Percentiles rank a stretch among this genome's conserved stretches.
Evolutionary conservation across 1,140 invertebrate species (phyloP).

Genomic region (Zaprionus kolodkinae): DNA sequence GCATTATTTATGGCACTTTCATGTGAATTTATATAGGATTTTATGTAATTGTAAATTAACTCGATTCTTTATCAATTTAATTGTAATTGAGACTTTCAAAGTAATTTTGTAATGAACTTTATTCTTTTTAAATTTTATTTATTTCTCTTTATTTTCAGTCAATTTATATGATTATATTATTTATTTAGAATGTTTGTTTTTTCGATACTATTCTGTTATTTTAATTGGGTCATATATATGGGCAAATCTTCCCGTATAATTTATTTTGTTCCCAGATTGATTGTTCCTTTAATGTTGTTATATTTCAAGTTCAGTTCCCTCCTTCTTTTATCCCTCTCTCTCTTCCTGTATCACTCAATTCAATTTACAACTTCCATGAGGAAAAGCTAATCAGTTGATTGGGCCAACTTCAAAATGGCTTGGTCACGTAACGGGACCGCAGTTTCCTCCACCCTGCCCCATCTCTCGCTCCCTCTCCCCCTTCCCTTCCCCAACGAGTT

Average conservation of each 20-base stretch:
- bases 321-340: too few relatives aligned
- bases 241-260: too few relatives aligned
- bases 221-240: too few relatives aligned
- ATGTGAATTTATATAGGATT: constrained; percentile 2
- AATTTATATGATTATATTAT: too few relatives aligned
- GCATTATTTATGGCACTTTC: constrained; percentile 18
- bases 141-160: too few relatives aligned
- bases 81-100: background rate
- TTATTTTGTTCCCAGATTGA: background rate
- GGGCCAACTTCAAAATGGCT: constrained; percentile 20
- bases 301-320: background rate
- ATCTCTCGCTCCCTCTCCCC: background rate
- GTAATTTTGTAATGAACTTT: background rate
- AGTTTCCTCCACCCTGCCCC: background rate
- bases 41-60: background rate
- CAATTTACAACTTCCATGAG: constrained; percentile 5
- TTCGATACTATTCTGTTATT: too few relatives aligned
- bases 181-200: too few relatives aligned
- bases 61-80: background rate
- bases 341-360: background rate
- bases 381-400: constrained; percentile 42
- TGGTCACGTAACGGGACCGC: constrained; percentile 36
- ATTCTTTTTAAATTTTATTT: too few relatives aligned
- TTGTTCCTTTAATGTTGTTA: background rate
- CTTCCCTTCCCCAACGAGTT: background rate